These are phyloP conservation scores for Drosophila monieri DNA, from an alignment of 2,888 invertebrate species.

Conservation along the genomic window DNA sequence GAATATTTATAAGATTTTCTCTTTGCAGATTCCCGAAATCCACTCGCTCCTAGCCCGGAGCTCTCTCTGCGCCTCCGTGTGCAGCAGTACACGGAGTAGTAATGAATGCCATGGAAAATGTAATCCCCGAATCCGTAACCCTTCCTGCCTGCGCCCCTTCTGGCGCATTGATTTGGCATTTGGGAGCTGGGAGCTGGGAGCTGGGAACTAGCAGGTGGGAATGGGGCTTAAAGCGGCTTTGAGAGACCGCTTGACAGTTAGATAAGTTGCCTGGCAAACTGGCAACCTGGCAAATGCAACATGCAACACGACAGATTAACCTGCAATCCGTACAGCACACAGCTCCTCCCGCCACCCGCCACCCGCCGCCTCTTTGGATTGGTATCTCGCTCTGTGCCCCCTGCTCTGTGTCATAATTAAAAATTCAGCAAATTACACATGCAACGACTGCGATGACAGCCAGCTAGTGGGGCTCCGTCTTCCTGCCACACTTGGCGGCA, in stretches of 20 bases:
- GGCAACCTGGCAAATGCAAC: constrained; percentile 59
- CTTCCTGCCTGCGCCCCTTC: background rate
- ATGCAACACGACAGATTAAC: constrained; percentile 61
- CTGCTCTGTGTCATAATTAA: constrained; percentile 60
- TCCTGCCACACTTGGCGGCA: constrained; percentile 3
- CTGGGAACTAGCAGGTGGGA: background rate
- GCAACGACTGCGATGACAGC: constrained; percentile 45
- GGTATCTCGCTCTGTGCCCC: constrained; percentile 5
- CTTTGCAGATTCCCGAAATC: too few relatives aligned
- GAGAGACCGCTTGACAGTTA: constrained; percentile 34
- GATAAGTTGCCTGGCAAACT: constrained; percentile 43
- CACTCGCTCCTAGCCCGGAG: background rate
- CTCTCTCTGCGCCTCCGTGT: background rate
- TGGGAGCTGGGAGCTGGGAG: constrained; percentile 5
- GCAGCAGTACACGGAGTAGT: background rate
- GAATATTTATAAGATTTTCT: too few relatives aligned
- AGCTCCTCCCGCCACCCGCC: background rate
- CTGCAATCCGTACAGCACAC: constrained; percentile 27
- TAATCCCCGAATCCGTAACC: background rate
- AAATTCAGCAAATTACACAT: constrained; percentile 71
- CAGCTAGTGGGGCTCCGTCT: constrained; percentile 12
- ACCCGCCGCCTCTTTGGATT: constrained; percentile 7
- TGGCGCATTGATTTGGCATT: constrained; percentile 30
- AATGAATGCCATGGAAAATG: background rate
- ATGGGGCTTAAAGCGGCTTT: constrained; percentile 26